Evolutionary conservation across 2,888 invertebrate genomes (phyloP), one percentile per base, ranked within the genome.

Genomic region (Holacanthella duospinosa): DNA sequence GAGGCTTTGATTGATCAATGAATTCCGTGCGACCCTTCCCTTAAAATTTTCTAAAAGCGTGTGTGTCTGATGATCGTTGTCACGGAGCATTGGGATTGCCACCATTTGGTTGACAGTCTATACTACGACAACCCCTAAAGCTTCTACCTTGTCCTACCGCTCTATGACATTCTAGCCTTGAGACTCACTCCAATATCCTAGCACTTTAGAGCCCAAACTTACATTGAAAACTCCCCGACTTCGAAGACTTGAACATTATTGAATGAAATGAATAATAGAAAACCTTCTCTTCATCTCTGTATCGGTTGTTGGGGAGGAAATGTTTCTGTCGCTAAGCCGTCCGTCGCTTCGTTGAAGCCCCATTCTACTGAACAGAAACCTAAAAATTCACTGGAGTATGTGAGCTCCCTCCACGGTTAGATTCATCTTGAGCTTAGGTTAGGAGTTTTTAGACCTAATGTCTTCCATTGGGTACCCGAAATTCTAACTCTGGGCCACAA

Each of bases 21-120:
- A 48, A 48, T 48, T 48, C 48, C 48, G 48, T 48, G 48, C 21
- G 16, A 48, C 48, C 48, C 48, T 48, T 48, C 48, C 48, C 48
- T 48, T 48, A 4, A 16, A 48, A 9, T 48, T 48, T 48, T 21
- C 48, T 48, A 21, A 48, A 48, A 48, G 48, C 48, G 48, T 48
- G 48, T 48, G 48, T 48, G 48, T 48, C 48, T 48, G 48, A 48
- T 48, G 16, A 48, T 48, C 48, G 48, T 48, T 48, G 48, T 48
- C 48, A 48, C 48, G 48, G 48, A 21, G 48, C 48, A 48, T 48
- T 48, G 48, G 16, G 16, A 48, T 21, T 48, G 48, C 16, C 48
- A 48, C 48, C 48, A 48, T 48, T 48, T 48, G 48, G 48, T 21
- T 48, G 4, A n/a, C n/a, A n/a, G n/a, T n/a, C n/a, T n/a, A n/a